These are phyloP conservation scores for Melanotaenia duboulayi DNA, from an alignment of 2,113 vertebrate species.

Conservation along the genomic window DNA sequence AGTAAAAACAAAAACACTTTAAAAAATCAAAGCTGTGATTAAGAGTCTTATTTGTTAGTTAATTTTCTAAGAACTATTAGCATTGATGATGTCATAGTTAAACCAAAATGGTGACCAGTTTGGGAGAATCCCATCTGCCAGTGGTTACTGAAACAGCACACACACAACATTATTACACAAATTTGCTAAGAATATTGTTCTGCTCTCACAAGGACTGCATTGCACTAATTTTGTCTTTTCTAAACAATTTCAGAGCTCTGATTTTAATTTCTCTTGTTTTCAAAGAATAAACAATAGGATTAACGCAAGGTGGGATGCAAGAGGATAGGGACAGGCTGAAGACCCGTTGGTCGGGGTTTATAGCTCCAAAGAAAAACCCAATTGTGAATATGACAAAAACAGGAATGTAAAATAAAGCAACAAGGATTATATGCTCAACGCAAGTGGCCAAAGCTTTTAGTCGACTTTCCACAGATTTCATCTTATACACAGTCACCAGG, in stretches of 20 bases:
- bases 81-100: background rate
- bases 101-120: background rate
- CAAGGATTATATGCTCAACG: slow-evolving; percentile 73
- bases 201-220: background rate
- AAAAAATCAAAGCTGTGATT: background rate
- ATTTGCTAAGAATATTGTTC: background rate
- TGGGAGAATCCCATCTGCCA: too few species aligned
- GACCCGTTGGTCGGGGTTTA: slow-evolving; percentile 66
- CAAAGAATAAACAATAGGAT: slow-evolving; percentile 78
- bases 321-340: slow-evolving; percentile 72
- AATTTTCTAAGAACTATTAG: background rate
- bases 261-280: slow-evolving; percentile 76
- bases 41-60: background rate
- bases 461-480: slow-evolving; percentile 68
- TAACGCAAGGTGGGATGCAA: slow-evolving; percentile 74
- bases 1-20: too few species aligned
- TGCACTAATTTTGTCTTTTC: slow-evolving; percentile 19
- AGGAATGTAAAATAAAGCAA: slow-evolving; percentile 77
- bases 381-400: slow-evolving; percentile 50
- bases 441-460: slow-evolving; percentile 75
- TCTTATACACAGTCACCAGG: slow-evolving; percentile 69
- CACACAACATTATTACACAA: background rate
- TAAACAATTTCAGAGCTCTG: slow-evolving; percentile 40
- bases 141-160: background rate
- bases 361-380: slow-evolving; percentile 41